Percentiles rank a stretch among this genome's conserved stretches.
Conservation (phyloP, 92 coral and sea anemone genomes). For the Nematostella vectensis region DNA sequence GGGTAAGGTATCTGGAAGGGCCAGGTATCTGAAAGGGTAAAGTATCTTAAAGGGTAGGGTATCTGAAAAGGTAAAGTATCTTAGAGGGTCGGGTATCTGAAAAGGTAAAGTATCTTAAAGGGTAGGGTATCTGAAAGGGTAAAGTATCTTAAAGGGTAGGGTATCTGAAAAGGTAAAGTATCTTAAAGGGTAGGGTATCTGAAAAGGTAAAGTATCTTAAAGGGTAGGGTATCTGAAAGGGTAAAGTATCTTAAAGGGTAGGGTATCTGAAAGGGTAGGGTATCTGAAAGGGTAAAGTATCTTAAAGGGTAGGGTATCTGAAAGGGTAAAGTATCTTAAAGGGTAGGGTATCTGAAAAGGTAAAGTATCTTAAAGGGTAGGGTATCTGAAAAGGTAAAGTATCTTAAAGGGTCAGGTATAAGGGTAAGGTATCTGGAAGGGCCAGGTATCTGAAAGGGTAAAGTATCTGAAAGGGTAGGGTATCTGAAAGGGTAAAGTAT, state of each 20-base stretch:
- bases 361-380: neutral
- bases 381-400: neutral
- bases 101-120: neutral
- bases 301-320: too few species aligned
- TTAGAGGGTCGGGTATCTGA: neutral
- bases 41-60: neutral
- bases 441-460: neutral
- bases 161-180: neutral
- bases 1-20: neutral
- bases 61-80: neutral
- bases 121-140: neutral
- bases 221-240: neutral
- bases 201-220: neutral
- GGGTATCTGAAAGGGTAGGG: neutral
- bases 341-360: neutral
- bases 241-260: neutral
- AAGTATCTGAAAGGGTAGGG: neutral
- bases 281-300: too few species aligned
- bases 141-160: neutral
- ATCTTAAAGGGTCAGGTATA: neutral
- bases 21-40: neutral
- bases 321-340: neutral
- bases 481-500: neutral
- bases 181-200: neutral
- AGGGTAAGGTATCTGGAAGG: neutral